Evolutionary conservation across 2,113 vertebrate genomes (phyloP), one percentile per base, ranked within the genome.

Genomic region (Bos taurus): DNA sequence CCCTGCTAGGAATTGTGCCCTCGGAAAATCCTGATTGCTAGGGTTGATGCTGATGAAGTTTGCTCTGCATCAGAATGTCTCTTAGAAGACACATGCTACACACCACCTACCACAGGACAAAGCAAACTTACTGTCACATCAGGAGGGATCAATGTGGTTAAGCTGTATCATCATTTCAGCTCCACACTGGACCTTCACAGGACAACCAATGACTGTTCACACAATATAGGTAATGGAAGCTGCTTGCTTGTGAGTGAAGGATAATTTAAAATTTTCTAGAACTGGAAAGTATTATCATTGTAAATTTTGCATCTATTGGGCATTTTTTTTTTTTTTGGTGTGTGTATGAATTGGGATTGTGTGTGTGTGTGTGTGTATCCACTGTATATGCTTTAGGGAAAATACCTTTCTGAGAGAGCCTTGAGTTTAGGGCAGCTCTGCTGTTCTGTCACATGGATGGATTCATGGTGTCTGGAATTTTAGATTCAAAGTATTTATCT

Each of bases 161-260:
- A 90, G 14, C 5, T 25, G 23, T 62, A 95, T 94, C 74, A 97
- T 86, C 36, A 96, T 96, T 93, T 98, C 97, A 91, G 67, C 84
- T 71, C 90, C 28, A 97, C 85, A 15, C 93, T 97, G 71, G 96
- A 97, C 94, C 97, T 98, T 94, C 52, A 98, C 17, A 95, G 80
- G 56, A 84, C 28, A 48, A 43, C 7, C 52, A 59, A 52, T 94
- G 81, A 92, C 43, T 94, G 15, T 84, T 48, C 21, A 67, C 3
- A 11, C 71, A 60, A 16, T 80, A 48, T 26, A 81, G 17, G 28
- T 52, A 84, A 95, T 19, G 50, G 2, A 48, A 77, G 40, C 62
- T 17, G 64, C 36, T 30, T 86, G n/a, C 54, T 87, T 80, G 30
- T 81, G 40, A 94, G 2, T 16, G 33, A 94, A 80, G n/a, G 33